A percentile compares a stretch with the other conserved stretches of the same genome.
Conservation (phyloP, 2,113 vertebrate genomes). For the Sporophila hypoxantha region DNA sequence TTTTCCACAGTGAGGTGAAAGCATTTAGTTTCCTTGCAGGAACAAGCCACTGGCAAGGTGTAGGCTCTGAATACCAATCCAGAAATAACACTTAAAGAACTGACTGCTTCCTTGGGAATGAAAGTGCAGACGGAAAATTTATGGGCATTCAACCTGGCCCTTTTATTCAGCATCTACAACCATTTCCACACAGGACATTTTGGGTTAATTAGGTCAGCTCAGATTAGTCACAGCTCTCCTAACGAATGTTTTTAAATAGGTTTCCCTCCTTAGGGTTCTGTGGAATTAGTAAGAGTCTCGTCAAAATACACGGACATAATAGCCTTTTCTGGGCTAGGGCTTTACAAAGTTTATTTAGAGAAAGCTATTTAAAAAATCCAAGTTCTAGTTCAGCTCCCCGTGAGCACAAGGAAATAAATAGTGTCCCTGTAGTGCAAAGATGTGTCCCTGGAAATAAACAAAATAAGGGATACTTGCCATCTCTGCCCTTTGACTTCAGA, state of each 20-base stretch:
- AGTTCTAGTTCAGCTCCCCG: constrained; percentile 1
- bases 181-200: constrained; percentile 35
- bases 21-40: neutral
- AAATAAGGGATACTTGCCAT: constrained; percentile 32
- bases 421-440: neutral
- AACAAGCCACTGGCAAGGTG: constrained; percentile 18
- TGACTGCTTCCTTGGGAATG: constrained; percentile 27
- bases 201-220: constrained; percentile 55
- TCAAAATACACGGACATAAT: neutral
- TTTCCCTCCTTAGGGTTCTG: neutral
- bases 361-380: constrained; percentile 12
- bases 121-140: constrained; percentile 1
- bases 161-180: constrained; percentile 9
- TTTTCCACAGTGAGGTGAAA: neutral
- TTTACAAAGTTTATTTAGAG: constrained; percentile 29
- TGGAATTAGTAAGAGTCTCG: constrained; percentile 3
- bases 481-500: constrained; percentile 21
- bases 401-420: neutral
- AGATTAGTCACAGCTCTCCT: constrained; percentile 52
- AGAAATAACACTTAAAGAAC: constrained; percentile 41
- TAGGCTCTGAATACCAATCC: constrained; percentile 37
- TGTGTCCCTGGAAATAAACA: constrained; percentile 30
- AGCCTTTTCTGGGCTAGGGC: constrained; percentile 6
- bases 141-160: neutral
- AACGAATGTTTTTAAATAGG: constrained; percentile 24